Conservation (phyloP, 2,888 invertebrate genomes). For the Hypsopygia costalis region DNA sequence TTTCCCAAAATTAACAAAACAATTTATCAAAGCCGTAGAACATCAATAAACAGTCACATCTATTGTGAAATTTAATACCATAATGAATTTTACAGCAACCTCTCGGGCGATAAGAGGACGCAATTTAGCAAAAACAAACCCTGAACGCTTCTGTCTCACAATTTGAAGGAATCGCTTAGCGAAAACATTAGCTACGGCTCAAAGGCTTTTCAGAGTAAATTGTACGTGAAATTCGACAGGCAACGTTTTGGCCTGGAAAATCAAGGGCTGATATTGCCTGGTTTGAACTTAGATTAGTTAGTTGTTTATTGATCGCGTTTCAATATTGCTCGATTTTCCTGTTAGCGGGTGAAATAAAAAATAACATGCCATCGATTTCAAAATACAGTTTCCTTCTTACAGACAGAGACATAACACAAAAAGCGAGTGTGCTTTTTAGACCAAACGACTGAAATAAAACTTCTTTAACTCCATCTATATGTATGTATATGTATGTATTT, state of each 20-base stretch:
- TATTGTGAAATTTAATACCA: slow-evolving; percentile 28
- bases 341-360: too few species aligned
- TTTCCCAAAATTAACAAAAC: too few species aligned
- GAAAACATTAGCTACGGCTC: slow-evolving; percentile 71
- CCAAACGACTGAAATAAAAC: too few species aligned
- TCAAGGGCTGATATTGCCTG: slow-evolving; percentile 38
- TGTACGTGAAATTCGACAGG: slow-evolving; percentile 71
- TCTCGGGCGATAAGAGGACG: slow-evolving; percentile 34
- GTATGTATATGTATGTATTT: too few species aligned
- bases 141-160: slow-evolving; percentile 34
- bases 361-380: too few species aligned
- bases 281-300: slow-evolving; percentile 43
- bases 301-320: neutral
- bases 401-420: too few species aligned
- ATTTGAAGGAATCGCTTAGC: slow-evolving; percentile 66
- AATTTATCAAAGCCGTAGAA: too few species aligned
- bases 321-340: neutral
- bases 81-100: slow-evolving; percentile 24
- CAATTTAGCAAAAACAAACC: slow-evolving; percentile 48
- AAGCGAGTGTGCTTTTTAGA: too few species aligned
- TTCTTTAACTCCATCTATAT: too few species aligned
- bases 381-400: too few species aligned
- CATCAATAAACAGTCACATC: slow-evolving; percentile 9
- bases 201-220: slow-evolving; percentile 72
- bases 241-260: slow-evolving; percentile 49